A percentile compares a stretch with the other conserved stretches of the same genome.
Conservation (phyloP, 2,888 invertebrate genomes). For the Stenolophus ochropezus region DNA sequence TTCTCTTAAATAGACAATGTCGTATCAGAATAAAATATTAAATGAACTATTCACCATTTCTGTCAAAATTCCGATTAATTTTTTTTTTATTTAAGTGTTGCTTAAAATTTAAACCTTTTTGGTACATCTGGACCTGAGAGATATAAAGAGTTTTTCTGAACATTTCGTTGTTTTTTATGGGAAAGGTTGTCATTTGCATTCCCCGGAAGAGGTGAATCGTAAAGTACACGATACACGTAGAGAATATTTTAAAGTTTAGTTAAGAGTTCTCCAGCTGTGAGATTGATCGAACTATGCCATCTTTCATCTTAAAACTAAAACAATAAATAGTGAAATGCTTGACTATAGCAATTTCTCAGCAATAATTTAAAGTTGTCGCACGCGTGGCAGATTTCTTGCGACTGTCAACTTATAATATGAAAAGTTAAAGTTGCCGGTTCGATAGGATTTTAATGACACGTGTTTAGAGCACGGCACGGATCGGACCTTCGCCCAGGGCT, state of each 20-base stretch:
- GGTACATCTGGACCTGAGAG: no score
- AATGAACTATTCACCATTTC: no score
- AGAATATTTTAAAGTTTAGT: background rate
- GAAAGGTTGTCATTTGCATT: no score
- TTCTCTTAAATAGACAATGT: no score
- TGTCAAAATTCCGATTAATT: no score
- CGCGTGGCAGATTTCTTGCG: slow-evolving; percentile 12
- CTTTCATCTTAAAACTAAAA: background rate
- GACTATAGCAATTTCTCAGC: background rate
- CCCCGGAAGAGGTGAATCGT: no score
- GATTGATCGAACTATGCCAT: background rate
- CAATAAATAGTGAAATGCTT: background rate
- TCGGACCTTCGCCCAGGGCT: background rate
- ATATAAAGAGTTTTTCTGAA: no score
- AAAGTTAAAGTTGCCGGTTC: slow-evolving; percentile 30
- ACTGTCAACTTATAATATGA: slow-evolving; percentile 38
- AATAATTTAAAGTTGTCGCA: slow-evolving; percentile 20
- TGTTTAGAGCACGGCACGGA: slow-evolving; percentile 17
- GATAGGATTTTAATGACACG: slow-evolving; percentile 44
- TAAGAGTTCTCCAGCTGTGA: background rate
- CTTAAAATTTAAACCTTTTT: no score
- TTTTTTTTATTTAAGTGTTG: no score
- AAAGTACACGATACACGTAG: no score
- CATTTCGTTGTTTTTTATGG: no score
- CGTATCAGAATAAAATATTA: no score